Evolutionary conservation across 1,140 invertebrate genomes (phyloP).

Genomic region (Chelonus insularis): DNA sequence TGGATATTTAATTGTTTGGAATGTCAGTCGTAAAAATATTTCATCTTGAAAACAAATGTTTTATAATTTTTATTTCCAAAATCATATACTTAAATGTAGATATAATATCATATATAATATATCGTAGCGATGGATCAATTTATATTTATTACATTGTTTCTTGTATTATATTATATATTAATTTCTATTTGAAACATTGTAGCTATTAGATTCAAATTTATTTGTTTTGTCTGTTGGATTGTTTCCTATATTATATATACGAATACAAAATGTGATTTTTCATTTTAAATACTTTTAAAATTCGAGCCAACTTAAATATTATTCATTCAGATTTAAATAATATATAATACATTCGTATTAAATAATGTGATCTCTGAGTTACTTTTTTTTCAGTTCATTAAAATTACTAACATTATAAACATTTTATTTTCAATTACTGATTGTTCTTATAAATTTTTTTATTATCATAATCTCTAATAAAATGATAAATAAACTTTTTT

Average conservation of each 20-base stretch:
- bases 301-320: too few relatives aligned
- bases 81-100: slow-evolving; percentile 45
- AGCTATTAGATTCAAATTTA: slow-evolving; percentile 36
- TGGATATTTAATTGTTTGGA: slow-evolving; percentile 28
- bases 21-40: slow-evolving; percentile 21
- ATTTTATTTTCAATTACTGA: slow-evolving; percentile 56
- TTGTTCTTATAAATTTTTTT: too few relatives aligned
- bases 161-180: slow-evolving; percentile 56
- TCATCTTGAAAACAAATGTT: slow-evolving; percentile 58
- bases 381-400: too few relatives aligned
- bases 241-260: too few relatives aligned
- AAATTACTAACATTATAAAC: too few relatives aligned
- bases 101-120: slow-evolving; percentile 50
- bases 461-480: too few relatives aligned
- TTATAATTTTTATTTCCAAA: slow-evolving; percentile 58
- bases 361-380: too few relatives aligned
- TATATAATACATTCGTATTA: too few relatives aligned
- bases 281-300: too few relatives aligned
- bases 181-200: slow-evolving; percentile 54
- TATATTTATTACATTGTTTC: slow-evolving; percentile 42
- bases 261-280: too few relatives aligned
- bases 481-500: too few relatives aligned
- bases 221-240: slow-evolving; percentile 52
- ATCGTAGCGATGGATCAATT: slow-evolving; percentile 49
- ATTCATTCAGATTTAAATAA: too few relatives aligned